Evolutionary conservation across 2,888 invertebrate species (phyloP).

Genomic region (Lomographa bimaculata): DNA sequence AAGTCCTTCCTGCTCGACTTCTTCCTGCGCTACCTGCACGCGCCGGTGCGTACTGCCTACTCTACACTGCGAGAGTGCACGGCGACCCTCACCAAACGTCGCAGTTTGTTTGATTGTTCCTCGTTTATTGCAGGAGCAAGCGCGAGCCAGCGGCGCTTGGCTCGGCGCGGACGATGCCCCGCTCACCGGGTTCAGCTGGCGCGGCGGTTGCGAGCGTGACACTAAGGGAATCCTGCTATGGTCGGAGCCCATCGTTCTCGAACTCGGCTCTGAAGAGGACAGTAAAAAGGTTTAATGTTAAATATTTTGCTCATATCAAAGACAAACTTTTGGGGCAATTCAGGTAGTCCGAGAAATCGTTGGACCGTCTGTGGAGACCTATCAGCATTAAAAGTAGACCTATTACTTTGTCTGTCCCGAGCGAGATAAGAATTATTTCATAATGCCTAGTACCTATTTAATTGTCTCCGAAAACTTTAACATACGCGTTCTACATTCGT

Average conservation of each 20-base stretch:
- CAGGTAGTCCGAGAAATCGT: too few species aligned
- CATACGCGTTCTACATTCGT: too few species aligned
- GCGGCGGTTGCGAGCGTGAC: slow-evolving; percentile 95
- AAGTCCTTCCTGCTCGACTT: slow-evolving; percentile 54
- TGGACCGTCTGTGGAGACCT: too few species aligned
- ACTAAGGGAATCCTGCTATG: slow-evolving; percentile 97
- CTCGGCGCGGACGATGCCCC: slow-evolving; percentile 89
- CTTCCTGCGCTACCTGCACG: slow-evolving; percentile 46
- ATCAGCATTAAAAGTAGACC: too few species aligned
- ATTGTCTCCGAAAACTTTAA: too few species aligned
- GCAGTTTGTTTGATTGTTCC: background rate
- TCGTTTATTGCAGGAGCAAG: slow-evolving; percentile 31
- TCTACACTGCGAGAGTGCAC: too few species aligned
- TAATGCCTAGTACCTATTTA: too few species aligned
- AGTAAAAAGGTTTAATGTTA: slow-evolving; percentile 43
- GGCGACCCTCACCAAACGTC: too few species aligned
- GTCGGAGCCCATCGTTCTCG: slow-evolving; percentile 93
- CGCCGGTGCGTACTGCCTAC: slow-evolving; percentile 36
- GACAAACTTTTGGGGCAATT: too few species aligned
- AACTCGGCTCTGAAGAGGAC: slow-evolving; percentile 53
- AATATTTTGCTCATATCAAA: too few species aligned
- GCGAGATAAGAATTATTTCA: too few species aligned
- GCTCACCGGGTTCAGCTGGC: slow-evolving; percentile 94
- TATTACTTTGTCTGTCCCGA: too few species aligned
- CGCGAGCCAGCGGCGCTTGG: slow-evolving; percentile 57